Evolutionary conservation across 2,888 invertebrate genomes (phyloP), one percentile per base, ranked within the genome.

Genomic region (Drosophila emarginata): DNA sequence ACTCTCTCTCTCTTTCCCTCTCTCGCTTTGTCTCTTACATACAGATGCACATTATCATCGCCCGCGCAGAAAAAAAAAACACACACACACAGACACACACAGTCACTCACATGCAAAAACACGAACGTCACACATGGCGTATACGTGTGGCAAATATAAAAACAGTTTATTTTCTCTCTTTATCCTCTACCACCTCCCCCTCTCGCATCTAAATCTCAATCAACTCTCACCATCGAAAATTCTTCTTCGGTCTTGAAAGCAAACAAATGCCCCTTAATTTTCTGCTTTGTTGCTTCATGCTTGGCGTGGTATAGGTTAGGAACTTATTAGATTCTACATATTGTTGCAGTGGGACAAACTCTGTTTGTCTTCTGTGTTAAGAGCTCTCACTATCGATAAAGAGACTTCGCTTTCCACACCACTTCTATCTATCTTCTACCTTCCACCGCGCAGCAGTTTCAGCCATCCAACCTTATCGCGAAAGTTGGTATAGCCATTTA

Each of bases 291-390:
- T 70, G 67, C 78, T 73, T 28, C 60, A 40, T 52, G 70, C 73
- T 65, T 61, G 11, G 68, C 72, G 81, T 79, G 79, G 81, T 78
- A 79, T 79, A 80, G 80, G 80, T 80, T 80, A 80, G 81, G 80
- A 80, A 80, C 79, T 64, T 66, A 74, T 80, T 66, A 52, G 14
- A 18, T n/a, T 50, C 23, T 36, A 39, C 6, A 37, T 11, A 15
- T 26, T 4, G 11, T 45, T 45, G 45, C 45, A 45, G 45, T 45
- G 45, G 45, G 18, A 45, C 45, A 45, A 45, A 45, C 12, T 45
- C 40, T 45, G 32, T 32, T 15, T 45, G 40, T 9, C 15, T 18
- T 45, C 15, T 9, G 11, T 32, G 7, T 32, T 32, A 32, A 15
- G 15, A 15, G 14, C 40, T 40, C 40, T 40, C 40, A 21, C 45